Base-by-base conservation (phyloP, 2,113 vertebrate genomes). In the Mustelus asterias region DNA sequence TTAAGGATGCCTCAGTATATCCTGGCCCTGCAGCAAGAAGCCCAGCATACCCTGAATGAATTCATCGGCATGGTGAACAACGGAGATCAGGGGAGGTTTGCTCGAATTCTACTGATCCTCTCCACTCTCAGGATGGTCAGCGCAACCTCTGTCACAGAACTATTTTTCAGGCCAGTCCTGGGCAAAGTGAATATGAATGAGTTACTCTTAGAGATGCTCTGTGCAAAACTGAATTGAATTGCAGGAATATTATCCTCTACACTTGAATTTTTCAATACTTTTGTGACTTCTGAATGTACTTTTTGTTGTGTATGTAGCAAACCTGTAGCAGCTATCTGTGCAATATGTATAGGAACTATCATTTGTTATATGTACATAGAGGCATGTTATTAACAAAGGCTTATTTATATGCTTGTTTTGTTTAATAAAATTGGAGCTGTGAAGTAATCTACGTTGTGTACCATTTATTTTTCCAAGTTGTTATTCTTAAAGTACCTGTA, bases 21-120 rank as follows among this genome's bases (percentile, higher is more conserved):
- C 92, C 96, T 97, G 96, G 96, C 33, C 37, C 96, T 97, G 96
- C 97, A 97, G 93, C 96, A 96, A 94, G 97, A 97, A 96, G 97
- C 97, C 95, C 95, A 96, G 78, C 96, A 96, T 70, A 96, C 96
- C 22, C 96, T 97, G 96, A 96, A 96, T 95, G 96, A 96, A 13
- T 96, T 97, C 95, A 88, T 96, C 29, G 96, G 96, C 95, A 96
- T 2, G 67, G 44, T 65, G 96, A 96, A 96, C 67, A 96, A 88
- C 0, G 96, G 96, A 69, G 96, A 92, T 48, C 96, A 90, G 0
- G 0, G 54, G 86, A 97, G 97, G 44, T 96, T 97, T 95, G 26
- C 95, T 41, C 96, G 3, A 44, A 96, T 97, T 95, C 96, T 97
- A 86, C 96, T 96, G 80, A 96, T 97, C 5, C 90, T 96, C 0